Conservation (phyloP, 2,113 vertebrate genomes). For the Danionella cerebrum region DNA sequence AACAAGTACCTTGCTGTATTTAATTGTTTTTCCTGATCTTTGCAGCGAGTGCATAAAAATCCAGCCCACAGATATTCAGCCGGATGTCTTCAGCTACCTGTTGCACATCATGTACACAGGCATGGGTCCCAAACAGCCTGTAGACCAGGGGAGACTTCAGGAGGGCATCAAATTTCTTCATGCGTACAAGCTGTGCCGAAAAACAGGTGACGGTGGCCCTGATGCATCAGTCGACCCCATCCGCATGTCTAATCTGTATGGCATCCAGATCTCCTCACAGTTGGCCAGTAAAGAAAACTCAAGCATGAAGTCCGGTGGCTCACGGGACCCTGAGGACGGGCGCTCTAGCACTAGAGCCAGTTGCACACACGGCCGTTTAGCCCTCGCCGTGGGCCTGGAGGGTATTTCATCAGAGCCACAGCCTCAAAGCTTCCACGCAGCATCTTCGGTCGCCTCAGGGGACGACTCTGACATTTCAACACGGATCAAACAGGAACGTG, state of each 20-base stretch:
- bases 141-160: slow-evolving; percentile 84
- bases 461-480: slow-evolving; percentile 69
- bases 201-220: slow-evolving; percentile 65
- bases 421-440: slow-evolving; percentile 48
- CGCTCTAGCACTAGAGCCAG: slow-evolving; percentile 54
- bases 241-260: slow-evolving; percentile 90
- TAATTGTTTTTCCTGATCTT: not conserved
- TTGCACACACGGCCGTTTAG: slow-evolving; percentile 69
- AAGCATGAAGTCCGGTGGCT: slow-evolving; percentile 58
- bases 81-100: slow-evolving; percentile 96
- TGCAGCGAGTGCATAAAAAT: slow-evolving; percentile 96
- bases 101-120: slow-evolving; percentile 97
- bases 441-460: slow-evolving; percentile 56
- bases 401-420: slow-evolving; percentile 64
- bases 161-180: slow-evolving; percentile 95
- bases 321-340: slow-evolving; percentile 45
- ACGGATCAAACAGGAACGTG: slow-evolving; percentile 80
- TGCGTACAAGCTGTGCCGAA: slow-evolving; percentile 82
- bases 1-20: not conserved
- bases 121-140: slow-evolving; percentile 82
- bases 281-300: slow-evolving; percentile 70
- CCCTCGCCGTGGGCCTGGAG: slow-evolving; percentile 76
- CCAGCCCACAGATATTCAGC: slow-evolving; percentile 94
- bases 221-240: slow-evolving; percentile 65
- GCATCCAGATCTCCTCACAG: slow-evolving; percentile 93